Percentiles rank a stretch among this genome's conserved stretches.
Conservation (phyloP, 2,797 vertebrate species). For the Dryobates pubescens region DNA sequence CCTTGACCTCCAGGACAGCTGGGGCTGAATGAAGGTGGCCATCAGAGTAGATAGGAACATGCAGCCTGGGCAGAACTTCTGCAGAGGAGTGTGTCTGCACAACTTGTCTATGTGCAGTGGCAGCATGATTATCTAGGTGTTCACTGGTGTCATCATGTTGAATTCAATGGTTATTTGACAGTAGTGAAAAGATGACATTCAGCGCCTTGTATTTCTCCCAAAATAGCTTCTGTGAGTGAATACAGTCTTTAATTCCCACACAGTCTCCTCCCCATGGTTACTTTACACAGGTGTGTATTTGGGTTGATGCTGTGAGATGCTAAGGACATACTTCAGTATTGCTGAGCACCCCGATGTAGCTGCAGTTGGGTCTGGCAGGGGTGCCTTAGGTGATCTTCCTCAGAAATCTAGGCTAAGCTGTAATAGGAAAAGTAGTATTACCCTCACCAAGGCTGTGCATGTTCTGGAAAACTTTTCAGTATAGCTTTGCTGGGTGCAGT, state of each 20-base stretch:
- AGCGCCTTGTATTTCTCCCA: rapidly evolving
- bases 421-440: background rate
- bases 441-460: background rate
- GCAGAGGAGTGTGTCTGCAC: background rate
- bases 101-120: rapidly evolving
- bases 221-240: background rate
- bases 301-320: background rate
- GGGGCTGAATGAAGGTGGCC: background rate
- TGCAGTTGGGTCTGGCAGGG: background rate
- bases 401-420: background rate
- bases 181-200: background rate
- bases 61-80: rapidly evolving
- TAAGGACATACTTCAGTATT: background rate
- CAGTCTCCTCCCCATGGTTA: background rate
- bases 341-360: background rate
- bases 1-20: background rate
- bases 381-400: background rate
- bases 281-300: background rate
- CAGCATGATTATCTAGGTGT: background rate
- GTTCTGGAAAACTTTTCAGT: background rate
- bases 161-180: background rate
- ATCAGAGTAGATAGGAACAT: background rate
- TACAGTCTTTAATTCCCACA: rapidly evolving
- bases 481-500: background rate
- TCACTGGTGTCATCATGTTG: background rate